These are phyloP conservation scores for Heliocidaris tuberculata DNA, from an alignment of 35 echinoderm and acorn worm species.

Conservation along the genomic window DNA sequence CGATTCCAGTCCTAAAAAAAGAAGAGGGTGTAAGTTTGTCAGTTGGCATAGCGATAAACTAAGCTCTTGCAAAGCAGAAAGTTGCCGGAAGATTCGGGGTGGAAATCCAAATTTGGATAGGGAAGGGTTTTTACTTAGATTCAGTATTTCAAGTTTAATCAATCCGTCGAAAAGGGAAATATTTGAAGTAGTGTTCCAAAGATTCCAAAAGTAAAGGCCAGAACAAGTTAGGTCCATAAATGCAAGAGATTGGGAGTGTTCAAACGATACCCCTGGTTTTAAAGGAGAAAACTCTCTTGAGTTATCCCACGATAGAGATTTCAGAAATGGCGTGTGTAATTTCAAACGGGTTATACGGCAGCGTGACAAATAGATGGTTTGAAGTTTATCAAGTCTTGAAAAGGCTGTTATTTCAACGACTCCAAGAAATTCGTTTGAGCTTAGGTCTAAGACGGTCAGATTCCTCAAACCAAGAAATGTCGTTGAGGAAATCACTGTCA, in stretches of 20 bases:
- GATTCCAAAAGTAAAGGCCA: not conserved
- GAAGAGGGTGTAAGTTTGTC: not conserved
- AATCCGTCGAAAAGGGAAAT: not conserved
- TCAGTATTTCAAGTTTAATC: not conserved
- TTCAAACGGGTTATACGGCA: not conserved
- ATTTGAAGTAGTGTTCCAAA: not conserved
- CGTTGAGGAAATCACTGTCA: not conserved
- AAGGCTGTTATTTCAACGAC: not conserved
- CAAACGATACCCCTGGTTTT: not conserved
- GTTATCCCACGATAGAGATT: not conserved
- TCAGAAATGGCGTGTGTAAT: not conserved
- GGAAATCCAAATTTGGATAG: not conserved
- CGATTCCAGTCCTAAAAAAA: not conserved
- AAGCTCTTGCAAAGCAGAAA: not conserved
- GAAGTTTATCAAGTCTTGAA: not conserved
- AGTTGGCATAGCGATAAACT: not conserved
- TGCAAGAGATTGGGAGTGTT: not conserved
- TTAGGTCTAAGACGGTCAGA: not conserved
- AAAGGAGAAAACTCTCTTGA: not conserved
- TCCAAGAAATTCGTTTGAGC: not conserved
- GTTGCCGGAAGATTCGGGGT: not conserved
- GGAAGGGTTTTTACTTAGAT: not conserved
- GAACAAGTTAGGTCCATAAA: not conserved
- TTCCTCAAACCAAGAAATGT: not conserved
- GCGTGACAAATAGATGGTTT: not conserved